Evolutionary conservation across 64 coral and sea anemone species (phyloP).

Genomic region (Stichodactyla mertensii): DNA sequence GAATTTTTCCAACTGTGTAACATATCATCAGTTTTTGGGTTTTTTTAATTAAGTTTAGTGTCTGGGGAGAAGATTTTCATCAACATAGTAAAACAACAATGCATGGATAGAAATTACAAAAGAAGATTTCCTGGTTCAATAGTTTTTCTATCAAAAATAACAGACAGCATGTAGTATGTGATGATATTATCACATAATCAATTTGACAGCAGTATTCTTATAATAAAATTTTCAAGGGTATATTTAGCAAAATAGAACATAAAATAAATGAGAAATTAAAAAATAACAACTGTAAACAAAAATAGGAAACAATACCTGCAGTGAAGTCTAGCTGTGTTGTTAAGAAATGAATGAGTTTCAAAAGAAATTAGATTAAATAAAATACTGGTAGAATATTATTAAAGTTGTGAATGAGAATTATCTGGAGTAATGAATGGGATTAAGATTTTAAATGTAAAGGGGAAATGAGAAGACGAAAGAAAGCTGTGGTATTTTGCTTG

Average conservation of each 20-base stretch:
- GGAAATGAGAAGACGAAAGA: too few relatives aligned
- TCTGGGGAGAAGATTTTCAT: background rate
- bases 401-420: background rate
- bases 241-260: background rate
- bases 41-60: background rate
- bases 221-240: too few relatives aligned
- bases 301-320: background rate
- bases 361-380: background rate
- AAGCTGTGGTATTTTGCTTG: too few relatives aligned
- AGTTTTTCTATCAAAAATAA: too few relatives aligned
- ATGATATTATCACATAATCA: too few relatives aligned
- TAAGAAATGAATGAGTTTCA: background rate
- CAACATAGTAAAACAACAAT: too few relatives aligned
- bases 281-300: background rate
- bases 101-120: too few relatives aligned
- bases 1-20: background rate
- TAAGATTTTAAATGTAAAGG: background rate
- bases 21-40: background rate
- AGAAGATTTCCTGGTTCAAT: too few relatives aligned
- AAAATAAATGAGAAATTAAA: background rate
- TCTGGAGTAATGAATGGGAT: background rate
- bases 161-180: too few relatives aligned
- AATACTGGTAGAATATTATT: background rate
- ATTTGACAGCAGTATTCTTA: too few relatives aligned
- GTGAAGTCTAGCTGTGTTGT: background rate